Base-by-base conservation (phyloP, 2,797 vertebrate species). In the Myotis pilosus region DNA sequence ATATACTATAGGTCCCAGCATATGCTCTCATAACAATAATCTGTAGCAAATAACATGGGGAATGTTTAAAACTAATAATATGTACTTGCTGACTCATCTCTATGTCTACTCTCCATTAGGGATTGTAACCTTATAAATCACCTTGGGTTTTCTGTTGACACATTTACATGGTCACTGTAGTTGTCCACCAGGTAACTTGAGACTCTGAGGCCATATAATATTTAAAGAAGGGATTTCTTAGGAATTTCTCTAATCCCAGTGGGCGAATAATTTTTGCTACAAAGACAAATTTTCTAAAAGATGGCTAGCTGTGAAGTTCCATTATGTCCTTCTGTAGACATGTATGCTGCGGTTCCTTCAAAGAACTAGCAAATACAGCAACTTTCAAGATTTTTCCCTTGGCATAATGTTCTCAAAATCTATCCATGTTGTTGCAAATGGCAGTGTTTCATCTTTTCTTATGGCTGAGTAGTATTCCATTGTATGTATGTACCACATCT, bases 241-340 rank as follows among this genome's bases (percentile, higher is more conserved):
- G 74, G 36, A 64, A 91, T 94, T 76, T 87, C 20, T 49, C 19
- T 82, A 66, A 68, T 80, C 1, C 28, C 44, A 38, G 19, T 80
- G 41, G 19, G 16, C 64, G 12, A 95, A 76, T 85, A 76, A 94
- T 92, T 88, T 94, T 95, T 25, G 33, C 51, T 33, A 51, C 12
- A 71, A 55, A 92, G 55, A 60, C 41, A 79, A 20, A 64, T 85
- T 92, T 96, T 92, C 41, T 89, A 72, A n/a, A 86, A 25, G 25
- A 6, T 13, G 19, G 12, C 17, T 79, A 36, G 0, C 25, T 66
- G 7, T 51, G 41, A 93, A 53, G 60, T 60, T 44, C 66, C 62
- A 0, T 38, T 25, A 51, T 25, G 1, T 60, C 4, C 17, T 60
- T 41, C 30, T 49, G 8, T 57, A 9, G 6, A 23, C 10, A 38